Base-by-base conservation (phyloP, 2,113 vertebrate genomes). In the Sylvilagus bachmani region DNA sequence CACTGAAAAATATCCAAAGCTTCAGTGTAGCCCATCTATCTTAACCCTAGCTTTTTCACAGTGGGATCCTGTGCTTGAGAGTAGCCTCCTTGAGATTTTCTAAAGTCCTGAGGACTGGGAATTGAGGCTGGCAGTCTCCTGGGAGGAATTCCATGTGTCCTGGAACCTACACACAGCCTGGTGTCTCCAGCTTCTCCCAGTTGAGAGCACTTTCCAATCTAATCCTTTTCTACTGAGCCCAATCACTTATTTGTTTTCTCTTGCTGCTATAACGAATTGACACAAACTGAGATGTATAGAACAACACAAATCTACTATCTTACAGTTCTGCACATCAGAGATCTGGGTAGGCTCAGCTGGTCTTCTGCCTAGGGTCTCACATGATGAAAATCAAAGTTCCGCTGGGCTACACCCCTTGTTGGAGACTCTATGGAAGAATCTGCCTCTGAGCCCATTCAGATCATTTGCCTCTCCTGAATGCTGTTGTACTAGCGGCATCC, bases 401-500 rank as follows among this genome's bases (percentile, higher is more conserved):
- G 5, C 49, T 55, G 10, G 16, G 5, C 12, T 44, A 9, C 3
- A 2, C 24, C 27, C 1, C n/a, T 10, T 53, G 24, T 4, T 53
- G 38, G 25, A 62, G 19, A 4, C 25, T 38, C 44, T 31, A 21
- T 19, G 14, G 12, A 38, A 84, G 12, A 77, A 8, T 61, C 33
- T 70, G n/a, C 7, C 12, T 87, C 22, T 89, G 6, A 44, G 5
- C 33, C 13, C 5, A 22, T 31, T 69, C 16, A 29, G 10, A 8
- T 31, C 44, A 14, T 67, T 9, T 3, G 11, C 19, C 5, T 8
- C 36, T 62, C 70, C 31, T 13, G 51, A 19, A 8, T 55, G 24
- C 38, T 51, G 24, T 11, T 70, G 21, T 71, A 19, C 3, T 85
- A 24, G 38, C 16, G 11, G 78, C 3, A 24, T 3, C 70, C 5